Conservation (phyloP, 2,113 vertebrate genomes). For the Xenopus borealis region DNA sequence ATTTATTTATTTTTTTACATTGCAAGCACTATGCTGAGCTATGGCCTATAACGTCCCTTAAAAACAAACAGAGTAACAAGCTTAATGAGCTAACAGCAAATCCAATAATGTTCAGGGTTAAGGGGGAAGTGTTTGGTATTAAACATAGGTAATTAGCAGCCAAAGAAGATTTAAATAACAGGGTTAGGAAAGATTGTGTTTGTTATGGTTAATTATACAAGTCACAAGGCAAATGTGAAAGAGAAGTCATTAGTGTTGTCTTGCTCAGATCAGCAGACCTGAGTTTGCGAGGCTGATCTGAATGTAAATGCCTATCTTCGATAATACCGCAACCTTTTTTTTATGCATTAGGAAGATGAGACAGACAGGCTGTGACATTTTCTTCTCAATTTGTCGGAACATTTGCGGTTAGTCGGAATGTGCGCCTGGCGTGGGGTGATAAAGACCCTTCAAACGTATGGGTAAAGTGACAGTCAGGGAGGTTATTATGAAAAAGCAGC, state of each 20-base stretch:
- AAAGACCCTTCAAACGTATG: not conserved
- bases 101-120: not conserved
- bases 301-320: not conserved
- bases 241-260: not conserved
- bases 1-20: too few relatives aligned
- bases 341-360: not conserved
- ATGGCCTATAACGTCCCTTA: too few relatives aligned
- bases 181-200: constrained; percentile 1
- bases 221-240: not conserved
- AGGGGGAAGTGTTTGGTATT: not conserved
- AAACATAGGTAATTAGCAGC: not conserved
- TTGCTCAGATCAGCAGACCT: not conserved
- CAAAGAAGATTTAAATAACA: not conserved
- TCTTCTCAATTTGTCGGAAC: not conserved
- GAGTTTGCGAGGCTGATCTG: not conserved
- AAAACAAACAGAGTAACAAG: not conserved
- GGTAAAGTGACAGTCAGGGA: not conserved
- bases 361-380: not conserved
- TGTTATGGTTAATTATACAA: constrained; percentile 1
- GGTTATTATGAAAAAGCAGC: not conserved
- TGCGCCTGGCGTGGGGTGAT: not conserved
- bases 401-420: not conserved
- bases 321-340: too few relatives aligned
- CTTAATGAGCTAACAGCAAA: not conserved
- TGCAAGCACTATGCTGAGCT: too few relatives aligned